Evolutionary conservation across 2,888 invertebrate genomes (phyloP).

Genomic region (Hirudinaria manillensis): DNA sequence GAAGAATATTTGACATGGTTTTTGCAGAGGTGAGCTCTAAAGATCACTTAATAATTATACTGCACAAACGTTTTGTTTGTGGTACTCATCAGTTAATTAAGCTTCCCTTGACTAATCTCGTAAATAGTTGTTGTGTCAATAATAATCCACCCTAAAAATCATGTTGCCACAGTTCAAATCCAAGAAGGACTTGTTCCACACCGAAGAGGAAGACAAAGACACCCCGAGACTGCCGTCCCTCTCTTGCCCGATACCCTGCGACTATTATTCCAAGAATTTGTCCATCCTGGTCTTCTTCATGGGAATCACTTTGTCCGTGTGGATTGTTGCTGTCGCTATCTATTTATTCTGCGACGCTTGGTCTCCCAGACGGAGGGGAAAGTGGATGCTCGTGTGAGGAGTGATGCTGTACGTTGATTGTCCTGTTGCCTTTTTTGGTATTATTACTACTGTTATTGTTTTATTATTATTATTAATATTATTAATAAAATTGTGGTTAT

Average conservation of each 20-base stretch:
- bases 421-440: too few relatives aligned
- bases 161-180: background rate
- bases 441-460: too few relatives aligned
- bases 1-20: background rate
- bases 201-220: background rate
- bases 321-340: background rate
- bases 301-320: background rate
- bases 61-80: background rate
- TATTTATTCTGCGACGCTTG: constrained; percentile 2
- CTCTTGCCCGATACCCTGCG: constrained; percentile 5
- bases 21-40: background rate
- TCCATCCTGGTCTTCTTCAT: background rate
- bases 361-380: background rate
- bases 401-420: too few relatives aligned
- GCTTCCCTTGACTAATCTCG: too few relatives aligned
- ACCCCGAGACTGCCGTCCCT: background rate
- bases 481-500: too few relatives aligned
- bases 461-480: too few relatives aligned
- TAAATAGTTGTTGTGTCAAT: background rate
- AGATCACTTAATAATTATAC: too few relatives aligned
- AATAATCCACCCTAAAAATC: background rate
- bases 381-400: background rate
- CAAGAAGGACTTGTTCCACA: background rate
- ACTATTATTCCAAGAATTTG: constrained; percentile 11
- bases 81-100: background rate